Percentiles rank a stretch among this genome's conserved stretches.
Evolutionary conservation across 2,888 invertebrate species (phyloP).

Genomic region (Mylabris sibirica): DNA sequence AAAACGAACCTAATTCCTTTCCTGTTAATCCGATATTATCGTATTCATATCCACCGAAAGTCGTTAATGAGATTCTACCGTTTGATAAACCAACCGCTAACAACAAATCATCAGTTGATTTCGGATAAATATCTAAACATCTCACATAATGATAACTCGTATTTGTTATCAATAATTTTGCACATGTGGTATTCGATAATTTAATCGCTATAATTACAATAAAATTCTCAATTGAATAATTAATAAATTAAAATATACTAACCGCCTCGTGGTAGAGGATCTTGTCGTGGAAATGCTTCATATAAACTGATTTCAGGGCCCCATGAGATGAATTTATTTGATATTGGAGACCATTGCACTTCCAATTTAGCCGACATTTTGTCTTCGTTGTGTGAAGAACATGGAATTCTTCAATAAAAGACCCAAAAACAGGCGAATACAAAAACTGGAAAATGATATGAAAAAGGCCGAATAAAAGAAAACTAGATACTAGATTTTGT

Average conservation of each 20-base stretch:
- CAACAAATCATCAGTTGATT: constrained; percentile 77
- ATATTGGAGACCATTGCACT: constrained; percentile 86
- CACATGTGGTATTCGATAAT: constrained; percentile 74
- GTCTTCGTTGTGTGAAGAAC: too few relatives aligned
- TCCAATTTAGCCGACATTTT: constrained; percentile 71
- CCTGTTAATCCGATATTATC: constrained; percentile 75
- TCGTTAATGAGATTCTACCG: constrained; percentile 85
- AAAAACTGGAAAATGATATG: too few relatives aligned
- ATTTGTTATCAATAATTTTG: constrained; percentile 76
- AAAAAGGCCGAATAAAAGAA: constrained; percentile 12
- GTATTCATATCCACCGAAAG: constrained; percentile 72
- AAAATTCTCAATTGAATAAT: constrained; percentile 5
- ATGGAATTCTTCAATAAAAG: too few relatives aligned
- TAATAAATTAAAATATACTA: constrained; percentile 13
- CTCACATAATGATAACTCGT: constrained; percentile 81
- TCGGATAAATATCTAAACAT: constrained; percentile 87
- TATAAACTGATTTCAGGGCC: constrained; percentile 89
- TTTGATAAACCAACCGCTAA: constrained; percentile 88
- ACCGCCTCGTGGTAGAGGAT: neutral
- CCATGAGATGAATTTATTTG: constrained; percentile 88
- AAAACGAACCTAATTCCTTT: constrained; percentile 75
- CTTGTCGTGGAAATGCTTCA: constrained; percentile 62
- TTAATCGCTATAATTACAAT: constrained; percentile 66
- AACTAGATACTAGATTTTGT: too few relatives aligned
- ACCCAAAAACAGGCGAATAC: too few relatives aligned